Conservation (phyloP, 1,140 invertebrate genomes). For the Pygmarrhopalites habei region DNA sequence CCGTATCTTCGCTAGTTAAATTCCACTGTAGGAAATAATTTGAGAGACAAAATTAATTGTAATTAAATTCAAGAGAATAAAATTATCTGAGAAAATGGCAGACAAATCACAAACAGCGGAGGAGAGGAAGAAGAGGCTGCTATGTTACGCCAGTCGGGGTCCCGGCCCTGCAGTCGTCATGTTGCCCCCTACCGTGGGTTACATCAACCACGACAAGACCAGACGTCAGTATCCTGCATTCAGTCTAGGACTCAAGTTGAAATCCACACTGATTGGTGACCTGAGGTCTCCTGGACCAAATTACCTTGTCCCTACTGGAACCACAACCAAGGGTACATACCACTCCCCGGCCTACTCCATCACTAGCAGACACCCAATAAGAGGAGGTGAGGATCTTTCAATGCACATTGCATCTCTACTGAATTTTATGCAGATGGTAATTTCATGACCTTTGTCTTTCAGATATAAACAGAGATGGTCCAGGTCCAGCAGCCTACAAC, state of each 20-base stretch:
- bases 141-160: conserved; percentile 14
- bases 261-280: conserved; percentile 18
- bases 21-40: too few relatives aligned
- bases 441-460: conserved; percentile 7
- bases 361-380: too few relatives aligned
- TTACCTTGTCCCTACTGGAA: conserved; percentile 28
- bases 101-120: too few relatives aligned
- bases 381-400: too few relatives aligned
- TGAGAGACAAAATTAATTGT: too few relatives aligned
- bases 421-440: not conserved
- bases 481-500: conserved; percentile 33
- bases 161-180: conserved; percentile 32
- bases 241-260: conserved; percentile 22
- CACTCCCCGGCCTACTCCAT: conserved; percentile 12
- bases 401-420: too few relatives aligned
- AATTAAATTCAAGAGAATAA: too few relatives aligned
- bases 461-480: conserved; percentile 16
- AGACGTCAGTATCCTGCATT: conserved; percentile 29
- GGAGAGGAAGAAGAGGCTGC: conserved; percentile 4
- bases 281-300: conserved; percentile 25
- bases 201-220: conserved; percentile 25
- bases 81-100: too few relatives aligned
- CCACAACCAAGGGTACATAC: conserved; percentile 33
- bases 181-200: conserved; percentile 29
- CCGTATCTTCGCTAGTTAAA: too few relatives aligned